Conservation (phyloP, 2,113 vertebrate species). For the Lates calcarifer region DNA sequence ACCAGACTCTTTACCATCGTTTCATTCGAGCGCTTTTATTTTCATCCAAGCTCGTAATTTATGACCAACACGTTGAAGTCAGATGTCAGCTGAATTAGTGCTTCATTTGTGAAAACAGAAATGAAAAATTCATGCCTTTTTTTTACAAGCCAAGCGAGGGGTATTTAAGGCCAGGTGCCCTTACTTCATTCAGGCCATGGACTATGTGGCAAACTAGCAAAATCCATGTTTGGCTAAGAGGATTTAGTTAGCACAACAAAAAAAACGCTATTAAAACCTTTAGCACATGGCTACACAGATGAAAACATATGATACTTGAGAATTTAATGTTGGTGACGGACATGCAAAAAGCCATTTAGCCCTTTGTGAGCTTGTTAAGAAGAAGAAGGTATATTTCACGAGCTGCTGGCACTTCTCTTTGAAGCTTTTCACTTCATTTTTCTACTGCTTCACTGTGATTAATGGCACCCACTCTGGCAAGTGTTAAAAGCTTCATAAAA, state of each 20-base stretch:
- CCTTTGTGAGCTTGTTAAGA: neutral
- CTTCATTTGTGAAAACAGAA: constrained; percentile 26
- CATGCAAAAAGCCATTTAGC: constrained; percentile 5
- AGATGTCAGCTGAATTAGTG: constrained; percentile 39
- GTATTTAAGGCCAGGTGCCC: constrained; percentile 49
- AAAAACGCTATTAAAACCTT: constrained; percentile 2
- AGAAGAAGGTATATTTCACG: constrained; percentile 16
- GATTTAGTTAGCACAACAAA: constrained; percentile 18
- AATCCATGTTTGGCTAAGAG: constrained; percentile 16
- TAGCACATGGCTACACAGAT: neutral
- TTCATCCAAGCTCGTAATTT: constrained; percentile 48
- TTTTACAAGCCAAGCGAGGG: constrained; percentile 49
- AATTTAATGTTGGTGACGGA: neutral
- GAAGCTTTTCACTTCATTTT: constrained; percentile 38
- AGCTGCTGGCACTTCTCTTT: constrained; percentile 29
- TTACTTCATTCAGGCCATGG: constrained; percentile 51
- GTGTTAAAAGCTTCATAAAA: constrained; percentile 58
- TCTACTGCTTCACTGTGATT: constrained; percentile 34
- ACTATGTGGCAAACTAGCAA: constrained; percentile 35
- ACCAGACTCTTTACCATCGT: constrained; percentile 45
- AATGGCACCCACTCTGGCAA: constrained; percentile 42
- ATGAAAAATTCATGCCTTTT: constrained; percentile 25
- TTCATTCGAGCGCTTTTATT: constrained; percentile 25
- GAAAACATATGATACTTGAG: neutral
- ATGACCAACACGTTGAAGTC: constrained; percentile 19